Evolutionary conservation across 2,113 vertebrate genomes (phyloP).

Genomic region (Gorsachius goisagi): DNA sequence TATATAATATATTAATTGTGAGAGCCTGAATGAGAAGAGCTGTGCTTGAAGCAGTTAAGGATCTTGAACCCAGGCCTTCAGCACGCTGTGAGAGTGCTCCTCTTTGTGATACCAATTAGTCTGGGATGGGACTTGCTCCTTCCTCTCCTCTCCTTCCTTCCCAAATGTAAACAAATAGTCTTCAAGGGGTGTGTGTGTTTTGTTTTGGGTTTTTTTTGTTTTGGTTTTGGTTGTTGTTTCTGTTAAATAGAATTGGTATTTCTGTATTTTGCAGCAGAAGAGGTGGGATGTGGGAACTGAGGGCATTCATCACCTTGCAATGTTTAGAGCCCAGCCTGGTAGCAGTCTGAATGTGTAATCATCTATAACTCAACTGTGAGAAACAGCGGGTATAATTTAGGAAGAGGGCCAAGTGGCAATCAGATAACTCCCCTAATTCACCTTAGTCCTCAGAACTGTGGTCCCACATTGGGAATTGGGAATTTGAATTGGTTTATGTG

Average conservation of each 20-base stretch:
- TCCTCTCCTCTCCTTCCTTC: not conserved
- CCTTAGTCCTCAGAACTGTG: not conserved
- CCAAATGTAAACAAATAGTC: not conserved
- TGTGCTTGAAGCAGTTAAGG: not conserved
- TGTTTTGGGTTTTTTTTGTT: too few relatives aligned
- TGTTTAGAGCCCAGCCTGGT: not conserved
- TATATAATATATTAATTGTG: not conserved
- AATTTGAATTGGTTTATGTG: not conserved
- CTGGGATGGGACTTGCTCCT: not conserved
- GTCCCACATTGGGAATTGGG: not conserved
- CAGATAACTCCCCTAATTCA: not conserved
- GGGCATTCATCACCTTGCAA: not conserved
- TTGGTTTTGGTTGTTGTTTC: not conserved
- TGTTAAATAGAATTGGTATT: not conserved
- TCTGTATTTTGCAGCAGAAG: not conserved
- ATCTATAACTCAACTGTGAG: not conserved
- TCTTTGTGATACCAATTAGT: not conserved
- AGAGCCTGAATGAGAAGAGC: not conserved
- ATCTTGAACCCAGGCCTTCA: not conserved
- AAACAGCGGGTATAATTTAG: not conserved
- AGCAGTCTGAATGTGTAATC: not conserved
- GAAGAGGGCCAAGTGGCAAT: not conserved
- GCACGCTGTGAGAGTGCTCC: not conserved
- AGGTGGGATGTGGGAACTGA: not conserved
- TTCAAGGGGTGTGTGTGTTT: not conserved